Evolutionary conservation across 2,113 vertebrate species (phyloP), one percentile per base, ranked within the genome.

Genomic region (Elephantulus edwardii): DNA sequence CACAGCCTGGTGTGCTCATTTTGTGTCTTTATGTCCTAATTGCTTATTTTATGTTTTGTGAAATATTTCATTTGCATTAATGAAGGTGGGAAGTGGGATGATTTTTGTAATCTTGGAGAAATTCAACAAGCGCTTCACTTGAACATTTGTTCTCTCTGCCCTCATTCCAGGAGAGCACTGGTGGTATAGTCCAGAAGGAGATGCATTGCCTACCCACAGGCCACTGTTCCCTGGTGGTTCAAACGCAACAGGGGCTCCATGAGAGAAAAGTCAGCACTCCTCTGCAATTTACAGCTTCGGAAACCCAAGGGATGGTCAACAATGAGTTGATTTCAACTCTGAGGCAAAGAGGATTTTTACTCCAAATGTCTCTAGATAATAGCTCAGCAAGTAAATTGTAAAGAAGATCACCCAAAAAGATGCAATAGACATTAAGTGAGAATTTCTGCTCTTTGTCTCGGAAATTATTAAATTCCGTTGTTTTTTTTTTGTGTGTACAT

Each of bases 41-140:
- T 74, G 11, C 10, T 52, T 74, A 75, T 66, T 56, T 58, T 64
- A 56, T 68, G 19, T 83, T 86, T 90, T 44, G 14, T 94, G 70
- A 64, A 88, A 79, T 82, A 88, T 80, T 92, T 91, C 52, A 95
- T 66, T 93, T 82, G 28, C 60, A 11, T 75, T 83, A 42, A 75
- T 79, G 64, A 91, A 71, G 80, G 7, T 71, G 16, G 50, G 22
- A 78, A 77, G 40, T 91, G 46, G 33, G 33, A 46, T 87, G 14
- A 66, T 62, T 95, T 94, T 93, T 86, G 46, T 20, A 22, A 90
- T 68, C 40, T 88, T 48, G 48, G 40, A 56, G 54, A 88, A 92
- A 83, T 78, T 71, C 82, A 87, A 72, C 8, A 70, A 82, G 12
- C 64, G 19, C 70, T 80, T 58, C 50, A 79, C 26, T 66, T 78